Conservation (phyloP, 2,888 invertebrate genomes). For the Lasioglossum malachurum region DNA sequence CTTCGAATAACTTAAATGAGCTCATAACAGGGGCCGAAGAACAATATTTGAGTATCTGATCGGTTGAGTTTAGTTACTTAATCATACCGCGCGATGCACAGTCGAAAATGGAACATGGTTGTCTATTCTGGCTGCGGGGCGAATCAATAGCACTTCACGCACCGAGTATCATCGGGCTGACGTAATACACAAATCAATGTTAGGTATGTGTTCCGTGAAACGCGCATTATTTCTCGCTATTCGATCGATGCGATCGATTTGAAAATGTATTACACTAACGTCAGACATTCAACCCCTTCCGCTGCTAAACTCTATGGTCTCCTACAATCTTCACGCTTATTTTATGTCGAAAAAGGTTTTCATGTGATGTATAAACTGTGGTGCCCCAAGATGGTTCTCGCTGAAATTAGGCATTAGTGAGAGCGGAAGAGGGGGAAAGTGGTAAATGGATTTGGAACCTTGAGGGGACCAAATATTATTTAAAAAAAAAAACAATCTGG, state of each 20-base stretch:
- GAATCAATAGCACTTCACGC: conserved; percentile 80
- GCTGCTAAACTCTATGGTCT: neutral
- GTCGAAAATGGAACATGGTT: conserved; percentile 78
- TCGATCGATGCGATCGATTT: conserved; percentile 55
- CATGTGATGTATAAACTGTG: no score
- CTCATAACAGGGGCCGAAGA: conserved; percentile 31
- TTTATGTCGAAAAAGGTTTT: no score
- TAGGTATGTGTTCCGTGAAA: conserved; percentile 50
- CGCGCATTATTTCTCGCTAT: conserved; percentile 62
- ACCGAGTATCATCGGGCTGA: conserved; percentile 78
- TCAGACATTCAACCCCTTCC: neutral
- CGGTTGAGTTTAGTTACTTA: conserved; percentile 58
- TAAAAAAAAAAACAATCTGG: no score
- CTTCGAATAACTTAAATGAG: conserved; percentile 46
- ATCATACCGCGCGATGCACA: conserved; percentile 64
- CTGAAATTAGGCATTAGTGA: no score
- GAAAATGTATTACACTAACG: neutral
- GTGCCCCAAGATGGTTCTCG: no score
- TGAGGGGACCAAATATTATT: no score
- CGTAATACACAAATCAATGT: conserved; percentile 76
- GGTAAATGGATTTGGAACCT: no score
- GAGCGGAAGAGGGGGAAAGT: no score
- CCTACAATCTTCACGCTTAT: neutral
- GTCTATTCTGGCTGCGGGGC: conserved; percentile 74
- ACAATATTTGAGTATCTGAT: conserved; percentile 56